Evolutionary conservation across 2,113 vertebrate genomes (phyloP), one percentile per base, ranked within the genome.

Genomic region (Suncus etruscus): DNA sequence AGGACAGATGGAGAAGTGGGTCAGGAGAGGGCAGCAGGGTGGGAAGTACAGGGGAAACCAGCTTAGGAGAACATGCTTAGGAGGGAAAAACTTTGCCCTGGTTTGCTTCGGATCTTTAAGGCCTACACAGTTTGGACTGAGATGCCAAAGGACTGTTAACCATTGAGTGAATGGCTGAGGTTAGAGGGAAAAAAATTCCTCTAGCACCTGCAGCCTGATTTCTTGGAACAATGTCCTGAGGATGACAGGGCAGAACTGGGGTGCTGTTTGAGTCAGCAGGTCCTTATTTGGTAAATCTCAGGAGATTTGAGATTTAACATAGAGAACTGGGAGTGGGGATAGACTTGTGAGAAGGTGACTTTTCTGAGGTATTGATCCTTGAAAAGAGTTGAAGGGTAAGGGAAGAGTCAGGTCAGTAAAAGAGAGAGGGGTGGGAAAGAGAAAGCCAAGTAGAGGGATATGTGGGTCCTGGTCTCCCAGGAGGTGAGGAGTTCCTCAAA

Each of bases 1-100:
- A 90, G 69, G 86, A 94, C 94, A 95, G 83, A 90, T 86, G 92
- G 94, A 90, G 83, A 95, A 94, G 51, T 94, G 80, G 94, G 94
- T 92, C 90, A 83, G 76, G 54, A 31, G 47, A 76, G 68, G 68
- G n/a, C 3, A 68, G n/a, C 51, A 70, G 54, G 32, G 77, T 54
- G 39, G 39, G 48, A 86, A 86, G 87, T 47, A 27, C 3, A 8
- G 86, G 76, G 69, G 91, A 79, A 87, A 32, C 51, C 68, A 88
- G 51, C 48, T 85, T 90, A 77, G 12, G 16, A 15, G 16, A 10
- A 11, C 90, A 68, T 73, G 68, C 72, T 70, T 65, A 65, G n/a
- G 80, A 90, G 73, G 73, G 73, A 54, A 91, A 54, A 50, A 31
- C 80, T 2, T 14, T 58, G 95, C 10, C 76, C 86, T 74, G 72